A percentile compares a stretch with the other conserved stretches of the same genome.
Conservation (phyloP, 1,140 invertebrate species). For the Drosophila orosa region DNA sequence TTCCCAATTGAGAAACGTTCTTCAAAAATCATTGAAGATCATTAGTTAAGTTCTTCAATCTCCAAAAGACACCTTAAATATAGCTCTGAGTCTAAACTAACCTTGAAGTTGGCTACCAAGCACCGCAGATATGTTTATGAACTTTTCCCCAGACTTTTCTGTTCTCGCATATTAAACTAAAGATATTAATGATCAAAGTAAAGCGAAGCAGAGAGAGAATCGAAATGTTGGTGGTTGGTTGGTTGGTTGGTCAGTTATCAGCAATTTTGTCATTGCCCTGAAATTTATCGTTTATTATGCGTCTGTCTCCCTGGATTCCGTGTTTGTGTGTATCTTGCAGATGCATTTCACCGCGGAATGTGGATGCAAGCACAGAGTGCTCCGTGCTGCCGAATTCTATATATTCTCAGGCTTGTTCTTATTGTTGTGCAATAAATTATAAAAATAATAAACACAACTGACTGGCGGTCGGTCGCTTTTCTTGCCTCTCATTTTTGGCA, state of each 20-base stretch:
- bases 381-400: constrained; percentile 8
- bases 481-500: constrained; percentile 60
- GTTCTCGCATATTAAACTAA: constrained; percentile 17
- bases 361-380: constrained; percentile 15
- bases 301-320: constrained; percentile 38
- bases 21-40: constrained; percentile 12
- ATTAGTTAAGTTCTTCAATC: constrained; percentile 19
- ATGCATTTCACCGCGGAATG: constrained; percentile 61
- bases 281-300: constrained; percentile 74
- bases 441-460: constrained; percentile 73
- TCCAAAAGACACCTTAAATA: constrained; percentile 18
- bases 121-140: constrained; percentile 29
- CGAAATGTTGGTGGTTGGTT: constrained; percentile 39
- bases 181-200: constrained; percentile 48
- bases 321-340: constrained; percentile 65
- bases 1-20: background rate
- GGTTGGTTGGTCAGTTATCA: constrained; percentile 67
- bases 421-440: constrained; percentile 65
- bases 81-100: constrained; percentile 26
- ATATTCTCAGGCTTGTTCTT: constrained; percentile 21
- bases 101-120: constrained; percentile 57
- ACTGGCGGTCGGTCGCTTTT: constrained; percentile 17
- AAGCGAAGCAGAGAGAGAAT: constrained; percentile 29
- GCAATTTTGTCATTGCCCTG: constrained; percentile 78
- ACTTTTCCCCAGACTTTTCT: constrained; percentile 30